Evolutionary conservation across 2,113 vertebrate species (phyloP).

Genomic region (Cynoglossus semilaevis): DNA sequence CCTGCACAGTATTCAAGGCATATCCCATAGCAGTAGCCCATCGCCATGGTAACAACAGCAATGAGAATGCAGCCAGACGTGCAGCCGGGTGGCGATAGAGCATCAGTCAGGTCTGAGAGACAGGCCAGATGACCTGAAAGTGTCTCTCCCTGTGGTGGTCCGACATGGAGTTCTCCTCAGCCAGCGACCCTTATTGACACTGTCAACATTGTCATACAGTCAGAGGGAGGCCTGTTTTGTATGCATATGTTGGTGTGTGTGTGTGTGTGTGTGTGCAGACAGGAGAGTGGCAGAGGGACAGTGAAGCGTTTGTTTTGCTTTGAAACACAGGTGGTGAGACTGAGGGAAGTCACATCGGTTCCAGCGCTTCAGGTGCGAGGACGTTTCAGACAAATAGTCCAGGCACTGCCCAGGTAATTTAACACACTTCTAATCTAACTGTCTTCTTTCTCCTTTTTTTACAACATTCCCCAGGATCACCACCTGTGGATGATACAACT

Average conservation of each 20-base stretch:
- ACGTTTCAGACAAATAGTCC: constrained; percentile 35
- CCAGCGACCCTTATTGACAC: constrained; percentile 58
- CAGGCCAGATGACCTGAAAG: constrained; percentile 29
- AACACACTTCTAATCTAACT: neutral
- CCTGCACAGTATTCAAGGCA: constrained; percentile 26
- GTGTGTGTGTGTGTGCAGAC: constrained; percentile 3
- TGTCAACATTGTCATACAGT: constrained; percentile 61
- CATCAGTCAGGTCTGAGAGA: constrained; percentile 33
- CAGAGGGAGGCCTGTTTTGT: constrained; percentile 2
- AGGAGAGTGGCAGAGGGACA: neutral
- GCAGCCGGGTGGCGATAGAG: constrained; percentile 13
- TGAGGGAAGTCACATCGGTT: constrained; percentile 32
- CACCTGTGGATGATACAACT: no score
- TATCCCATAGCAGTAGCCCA: constrained; percentile 42
- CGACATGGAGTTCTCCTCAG: constrained; percentile 25
- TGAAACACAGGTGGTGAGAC: constrained; percentile 52
- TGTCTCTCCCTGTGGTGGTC: constrained; percentile 25
- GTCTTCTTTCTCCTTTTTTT: no score
- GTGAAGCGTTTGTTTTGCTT: constrained; percentile 56
- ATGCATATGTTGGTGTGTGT: constrained; percentile 16
- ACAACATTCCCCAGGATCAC: no score
- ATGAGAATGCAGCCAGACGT: constrained; percentile 46
- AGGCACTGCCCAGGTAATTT: constrained; percentile 53
- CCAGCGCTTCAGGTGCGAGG: constrained; percentile 15
- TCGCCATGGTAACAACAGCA: constrained; percentile 67